A percentile compares a stretch with the other conserved stretches of the same genome.
phyloP scores from a whole-genome alignment of 2,888 invertebrate genomes.

The Sarcophaga carnaria region DNA sequence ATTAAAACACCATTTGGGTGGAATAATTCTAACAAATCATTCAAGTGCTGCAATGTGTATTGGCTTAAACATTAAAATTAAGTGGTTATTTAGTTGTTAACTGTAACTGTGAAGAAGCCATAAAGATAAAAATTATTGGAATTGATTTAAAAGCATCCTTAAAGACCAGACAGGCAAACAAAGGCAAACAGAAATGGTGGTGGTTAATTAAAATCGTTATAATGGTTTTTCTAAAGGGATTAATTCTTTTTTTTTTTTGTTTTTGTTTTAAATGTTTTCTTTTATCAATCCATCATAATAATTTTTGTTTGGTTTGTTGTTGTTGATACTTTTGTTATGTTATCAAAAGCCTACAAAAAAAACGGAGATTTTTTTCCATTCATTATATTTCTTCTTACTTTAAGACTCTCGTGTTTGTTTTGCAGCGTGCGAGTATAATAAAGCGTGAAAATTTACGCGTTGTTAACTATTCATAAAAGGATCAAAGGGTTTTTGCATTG shows the following conservation, averaged over 20 bases:
- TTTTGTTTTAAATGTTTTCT: background rate
- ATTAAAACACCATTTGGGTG: slow-evolving; percentile 67
- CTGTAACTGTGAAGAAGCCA: slow-evolving; percentile 21
- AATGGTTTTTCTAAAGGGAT: background rate
- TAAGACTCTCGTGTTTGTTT: background rate
- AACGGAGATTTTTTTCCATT: background rate
- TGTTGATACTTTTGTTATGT: background rate
- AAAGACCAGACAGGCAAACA: background rate
- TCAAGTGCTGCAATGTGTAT: background rate
- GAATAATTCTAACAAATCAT: slow-evolving; percentile 61
- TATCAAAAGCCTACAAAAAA: slow-evolving; percentile 35
- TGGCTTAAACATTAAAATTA: slow-evolving; percentile 55
- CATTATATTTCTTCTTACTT: slow-evolving; percentile 3
- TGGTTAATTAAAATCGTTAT: slow-evolving; percentile 38
- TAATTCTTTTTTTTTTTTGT: too few relatives aligned
- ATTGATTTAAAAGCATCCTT: background rate
- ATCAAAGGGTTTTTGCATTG: slow-evolving; percentile 63
- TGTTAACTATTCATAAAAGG: slow-evolving; percentile 67
- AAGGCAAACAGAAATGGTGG: background rate
- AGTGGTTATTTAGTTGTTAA: slow-evolving; percentile 57
- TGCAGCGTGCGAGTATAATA: slow-evolving; percentile 41
- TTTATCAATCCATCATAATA: slow-evolving; percentile 32
- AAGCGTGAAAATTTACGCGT: slow-evolving; percentile 68
- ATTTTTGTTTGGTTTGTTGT: slow-evolving; percentile 3
- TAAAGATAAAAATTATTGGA: slow-evolving; percentile 30